Percentiles rank a stretch among this genome's conserved stretches.
These are phyloP conservation scores for Capra hircus DNA, from an alignment of 2,113 vertebrate species.

Conservation along the genomic window DNA sequence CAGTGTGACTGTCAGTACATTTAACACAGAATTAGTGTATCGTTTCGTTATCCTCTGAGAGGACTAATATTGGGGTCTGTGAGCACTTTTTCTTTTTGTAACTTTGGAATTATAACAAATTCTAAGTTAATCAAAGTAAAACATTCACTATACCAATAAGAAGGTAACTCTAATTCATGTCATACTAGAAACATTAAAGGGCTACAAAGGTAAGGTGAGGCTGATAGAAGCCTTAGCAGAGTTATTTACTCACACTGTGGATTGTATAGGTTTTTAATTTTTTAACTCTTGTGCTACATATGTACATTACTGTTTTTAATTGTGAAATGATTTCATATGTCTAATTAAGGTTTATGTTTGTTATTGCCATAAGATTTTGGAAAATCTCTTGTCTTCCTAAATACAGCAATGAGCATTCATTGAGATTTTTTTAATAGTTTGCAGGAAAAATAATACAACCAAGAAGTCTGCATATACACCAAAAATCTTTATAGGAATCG, in stretches of 20 bases:
- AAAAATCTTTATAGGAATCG: slow-evolving; percentile 64
- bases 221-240: slow-evolving; percentile 12
- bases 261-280: slow-evolving; percentile 14
- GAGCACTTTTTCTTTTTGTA: slow-evolving; percentile 19
- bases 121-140: slow-evolving; percentile 41
- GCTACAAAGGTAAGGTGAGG: not conserved
- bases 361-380: slow-evolving; percentile 50
- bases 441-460: not conserved
- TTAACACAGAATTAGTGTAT: not conserved
- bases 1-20: not conserved
- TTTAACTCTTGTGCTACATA: slow-evolving; percentile 56
- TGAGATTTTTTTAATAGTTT: slow-evolving; percentile 56
- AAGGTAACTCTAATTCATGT: not conserved
- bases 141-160: not conserved
- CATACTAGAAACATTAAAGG: slow-evolving; percentile 21
- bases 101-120: not conserved
- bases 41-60: slow-evolving; percentile 8
- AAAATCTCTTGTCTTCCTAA: slow-evolving; percentile 54
- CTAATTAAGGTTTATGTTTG: slow-evolving; percentile 60
- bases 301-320: slow-evolving; percentile 53
- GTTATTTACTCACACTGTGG: not conserved
- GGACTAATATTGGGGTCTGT: not conserved
- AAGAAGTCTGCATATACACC: slow-evolving; percentile 19
- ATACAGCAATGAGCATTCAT: slow-evolving; percentile 53
- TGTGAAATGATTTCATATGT: slow-evolving; percentile 55